Evolutionary conservation across 2,113 vertebrate species (phyloP).

Genomic region (Nothobranchius furzeri): DNA sequence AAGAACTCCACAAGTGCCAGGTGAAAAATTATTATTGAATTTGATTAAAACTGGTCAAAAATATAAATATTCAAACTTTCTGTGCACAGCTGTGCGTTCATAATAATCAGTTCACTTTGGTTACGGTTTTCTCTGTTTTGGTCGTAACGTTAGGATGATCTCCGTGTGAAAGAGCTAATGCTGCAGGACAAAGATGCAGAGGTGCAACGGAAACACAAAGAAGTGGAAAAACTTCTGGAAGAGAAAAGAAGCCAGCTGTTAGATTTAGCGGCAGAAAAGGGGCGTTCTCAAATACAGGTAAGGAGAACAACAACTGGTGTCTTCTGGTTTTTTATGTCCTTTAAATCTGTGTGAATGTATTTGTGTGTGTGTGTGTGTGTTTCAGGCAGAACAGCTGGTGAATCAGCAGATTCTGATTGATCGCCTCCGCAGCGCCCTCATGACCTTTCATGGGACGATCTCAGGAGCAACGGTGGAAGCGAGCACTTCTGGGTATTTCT

Average conservation of each 20-base stretch:
- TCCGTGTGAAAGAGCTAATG: constrained; percentile 74
- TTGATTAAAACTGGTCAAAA: too few relatives aligned
- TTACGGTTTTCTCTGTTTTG: neutral
- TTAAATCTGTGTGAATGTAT: neutral
- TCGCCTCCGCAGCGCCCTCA: constrained; percentile 77
- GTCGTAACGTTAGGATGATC: constrained; percentile 72
- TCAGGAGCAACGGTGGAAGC: constrained; percentile 43
- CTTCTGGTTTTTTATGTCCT: neutral
- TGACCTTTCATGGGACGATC: constrained; percentile 48
- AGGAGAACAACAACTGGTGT: neutral
- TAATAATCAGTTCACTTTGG: too few relatives aligned
- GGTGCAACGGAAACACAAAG: constrained; percentile 72
- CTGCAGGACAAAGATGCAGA: constrained; percentile 81
- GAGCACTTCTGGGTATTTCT: constrained; percentile 28
- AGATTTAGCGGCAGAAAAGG: constrained; percentile 77
- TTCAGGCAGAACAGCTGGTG: constrained; percentile 88
- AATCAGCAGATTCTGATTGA: constrained; percentile 86
- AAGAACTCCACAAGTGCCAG: constrained; percentile 86
- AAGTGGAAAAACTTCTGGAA: constrained; percentile 74
- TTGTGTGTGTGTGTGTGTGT: constrained; percentile 19
- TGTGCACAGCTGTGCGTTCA: too few relatives aligned
- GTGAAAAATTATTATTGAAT: constrained; percentile 54
- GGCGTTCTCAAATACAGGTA: constrained; percentile 83
- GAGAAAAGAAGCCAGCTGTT: constrained; percentile 73
- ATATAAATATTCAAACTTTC: too few relatives aligned